These are phyloP conservation scores for Felis catus DNA, from an alignment of 2,113 vertebrate genomes.

Conservation along the genomic window F.catus_Fca126_mat1.0 CM031424.1:71930001-71930500, in stretches of 20 bases:
- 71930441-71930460: neutral
- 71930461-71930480: neutral
- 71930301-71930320: neutral
- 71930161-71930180: too few species aligned
- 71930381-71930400: neutral
- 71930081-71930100: too few species aligned
- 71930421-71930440: neutral
- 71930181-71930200: too few species aligned
- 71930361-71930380: neutral
- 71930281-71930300: conserved; percentile 8
- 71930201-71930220: too few species aligned
- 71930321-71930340: neutral
- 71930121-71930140: too few species aligned
- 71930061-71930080: too few species aligned
- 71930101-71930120: too few species aligned
- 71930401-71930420: neutral
- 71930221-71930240: neutral
- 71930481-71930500: neutral
- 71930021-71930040: too few species aligned
- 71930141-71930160: too few species aligned
- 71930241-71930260: neutral
- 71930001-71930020: neutral
- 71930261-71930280: neutral
- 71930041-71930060: too few species aligned
- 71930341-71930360: neutral